A percentile compares a stretch with the other conserved stretches of the same genome.
phyloP scores from a whole-genome alignment of 1,140 invertebrate species.

The Lordiphosa collinella region DNA sequence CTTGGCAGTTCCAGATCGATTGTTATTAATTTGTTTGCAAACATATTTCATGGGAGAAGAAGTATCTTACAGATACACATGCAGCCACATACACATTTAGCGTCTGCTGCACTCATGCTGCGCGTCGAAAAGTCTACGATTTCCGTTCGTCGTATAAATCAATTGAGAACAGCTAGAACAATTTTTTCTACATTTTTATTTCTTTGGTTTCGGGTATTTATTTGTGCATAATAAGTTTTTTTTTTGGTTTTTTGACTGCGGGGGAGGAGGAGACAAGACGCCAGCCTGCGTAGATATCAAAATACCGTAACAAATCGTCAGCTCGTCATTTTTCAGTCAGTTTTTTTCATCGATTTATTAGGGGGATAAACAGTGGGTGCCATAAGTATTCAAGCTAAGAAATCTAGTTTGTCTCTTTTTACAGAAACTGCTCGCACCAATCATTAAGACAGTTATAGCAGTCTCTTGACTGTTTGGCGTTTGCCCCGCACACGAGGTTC shows the following conservation, averaged over 20 bases:
- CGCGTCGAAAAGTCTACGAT: slow-evolving; percentile 77
- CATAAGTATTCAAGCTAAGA: not conserved
- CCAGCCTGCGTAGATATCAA: slow-evolving; percentile 62
- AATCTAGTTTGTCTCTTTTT: too few species aligned
- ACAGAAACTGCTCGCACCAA: not conserved
- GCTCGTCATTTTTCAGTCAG: slow-evolving; percentile 75
- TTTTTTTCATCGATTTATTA: slow-evolving; percentile 65
- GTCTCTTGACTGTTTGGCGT: not conserved
- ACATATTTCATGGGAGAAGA: slow-evolving; percentile 58
- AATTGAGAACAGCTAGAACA: slow-evolving; percentile 53
- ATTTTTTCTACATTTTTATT: slow-evolving; percentile 70
- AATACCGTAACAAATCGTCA: slow-evolving; percentile 74
- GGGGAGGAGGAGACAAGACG: slow-evolving; percentile 8
- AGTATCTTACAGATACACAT: slow-evolving; percentile 24
- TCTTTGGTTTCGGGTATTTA: slow-evolving; percentile 51
- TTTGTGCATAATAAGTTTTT: slow-evolving; percentile 77
- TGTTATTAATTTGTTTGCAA: slow-evolving; percentile 77
- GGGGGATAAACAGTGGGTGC: slow-evolving; percentile 20
- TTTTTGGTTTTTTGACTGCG: slow-evolving; percentile 22
- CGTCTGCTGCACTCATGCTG: slow-evolving; percentile 73
- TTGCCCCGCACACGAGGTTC: not conserved
- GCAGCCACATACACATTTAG: slow-evolving; percentile 21
- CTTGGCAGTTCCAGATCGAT: slow-evolving; percentile 63
- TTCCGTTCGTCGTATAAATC: slow-evolving; percentile 74
- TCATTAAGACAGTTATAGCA: not conserved